Base-by-base conservation (phyloP, 1,140 invertebrate genomes). In the Papilio xuthus region DNA sequence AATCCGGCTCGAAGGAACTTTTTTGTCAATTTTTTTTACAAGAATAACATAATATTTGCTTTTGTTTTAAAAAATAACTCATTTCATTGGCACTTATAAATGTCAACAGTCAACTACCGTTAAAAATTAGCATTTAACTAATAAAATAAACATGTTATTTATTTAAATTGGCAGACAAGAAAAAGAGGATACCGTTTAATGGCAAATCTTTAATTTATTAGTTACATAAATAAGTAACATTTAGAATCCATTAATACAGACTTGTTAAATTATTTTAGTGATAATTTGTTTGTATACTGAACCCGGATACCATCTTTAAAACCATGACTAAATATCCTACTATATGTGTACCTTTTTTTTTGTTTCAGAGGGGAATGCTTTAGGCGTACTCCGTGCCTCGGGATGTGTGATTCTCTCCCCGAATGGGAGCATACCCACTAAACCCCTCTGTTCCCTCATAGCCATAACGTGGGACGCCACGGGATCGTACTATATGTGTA, bases 31-130 rank as follows among this genome's bases (percentile, higher is more conserved):
- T 18, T 7, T 37, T 37, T 50, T 0, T 3, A 50, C 15, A n/a
- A n/a, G n/a, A n/a, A n/a, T n/a, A n/a, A n/a, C n/a, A n/a, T n/a
- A n/a, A n/a, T n/a, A n/a, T n/a, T n/a, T n/a, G n/a, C n/a, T n/a
- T n/a, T n/a, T n/a, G 10, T 1, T 50, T 53, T n/a, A 4, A n/a
- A 50, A 50, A 53, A 53, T 20, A 20, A 53, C 2, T 32, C 7
- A 53, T 9, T 47, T 15, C 67, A 18, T 10, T 1, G 0, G 8
- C 13, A 6, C 18, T 47, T 8, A 9, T 20, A 74, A 86, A 95
- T 95, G 95, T 95, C 95, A 95, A 95, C 95, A 96, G 95, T 96
- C 13, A 41, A 42, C n/a, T 72, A 41, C 70, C 70, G 70, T 70
- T 70, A 37, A n/a, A 70, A 70, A 28, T 42, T 70, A 70, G 67